Evolutionary conservation across 2,888 invertebrate species (phyloP), one percentile per base, ranked within the genome.

Genomic region (Quadriops clusia): DNA sequence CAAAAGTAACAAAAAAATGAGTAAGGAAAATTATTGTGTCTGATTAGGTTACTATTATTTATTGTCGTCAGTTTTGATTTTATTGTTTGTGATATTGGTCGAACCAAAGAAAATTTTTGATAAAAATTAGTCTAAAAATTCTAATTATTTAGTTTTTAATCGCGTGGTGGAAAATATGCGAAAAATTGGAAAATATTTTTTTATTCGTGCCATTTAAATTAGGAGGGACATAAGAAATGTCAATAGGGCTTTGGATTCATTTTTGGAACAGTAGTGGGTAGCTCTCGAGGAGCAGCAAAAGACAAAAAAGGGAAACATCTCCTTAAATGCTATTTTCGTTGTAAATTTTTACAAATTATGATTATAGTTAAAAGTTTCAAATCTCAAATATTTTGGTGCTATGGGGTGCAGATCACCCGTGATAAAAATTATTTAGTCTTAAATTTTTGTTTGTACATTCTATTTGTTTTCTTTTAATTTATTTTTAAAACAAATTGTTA

Each of bases 11-110:
- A n/a, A n/a, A n/a, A n/a, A n/a, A n/a, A n/a, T n/a, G n/a, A n/a
- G n/a, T n/a, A n/a, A n/a, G n/a, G n/a, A n/a, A n/a, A n/a, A n/a
- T n/a, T n/a, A n/a, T n/a, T n/a, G n/a, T n/a, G 57, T 56, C 57
- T 55, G 57, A 57, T 50, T 57, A 57, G 56, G 53, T 53, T 55
- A 12, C 16, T 29, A 17, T 28, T 30, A 23, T 30, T 30, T 30
- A 16, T 30, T 24, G 23, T 20, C 23, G 17, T 29, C 14, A 20
- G 31, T 36, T 33, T 31, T 25, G 20, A 25, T 21, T 26, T 33
- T 33, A 33, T 13, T 26, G 45, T 49, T 58, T 58, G 58, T 60
- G 59, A 59, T 60, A 59, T 53, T n/a, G 53, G 54, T 57, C 57
- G 53, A 57, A 57, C 60, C 59, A 60, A 60, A 60, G 60, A 58